Evolutionary conservation across 1,140 invertebrate genomes (phyloP).

Genomic region (Saccostrea echinata): DNA sequence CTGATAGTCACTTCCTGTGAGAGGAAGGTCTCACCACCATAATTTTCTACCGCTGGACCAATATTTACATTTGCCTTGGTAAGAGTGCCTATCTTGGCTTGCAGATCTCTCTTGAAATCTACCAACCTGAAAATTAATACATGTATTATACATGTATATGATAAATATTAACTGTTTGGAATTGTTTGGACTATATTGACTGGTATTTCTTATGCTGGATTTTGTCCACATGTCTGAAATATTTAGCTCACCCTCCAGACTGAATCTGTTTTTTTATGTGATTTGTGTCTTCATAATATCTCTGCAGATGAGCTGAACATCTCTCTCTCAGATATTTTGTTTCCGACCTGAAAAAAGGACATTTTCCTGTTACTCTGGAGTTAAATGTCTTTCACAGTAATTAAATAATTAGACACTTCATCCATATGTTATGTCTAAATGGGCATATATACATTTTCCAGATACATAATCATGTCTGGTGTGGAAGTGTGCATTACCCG

Average conservation of each 20-base stretch:
- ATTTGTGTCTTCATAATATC: slow-evolving; percentile 95
- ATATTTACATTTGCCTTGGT: slow-evolving; percentile 92
- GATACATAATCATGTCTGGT: no score
- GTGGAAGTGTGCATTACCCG: slow-evolving; percentile 80
- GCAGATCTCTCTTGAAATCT: slow-evolving; percentile 94
- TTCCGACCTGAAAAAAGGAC: slow-evolving; percentile 84
- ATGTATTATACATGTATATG: neutral
- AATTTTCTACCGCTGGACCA: slow-evolving; percentile 93
- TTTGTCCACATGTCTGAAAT: neutral
- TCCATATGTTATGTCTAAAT: no score
- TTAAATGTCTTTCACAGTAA: no score
- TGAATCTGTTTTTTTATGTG: slow-evolving; percentile 95
- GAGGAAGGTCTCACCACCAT: slow-evolving; percentile 97
- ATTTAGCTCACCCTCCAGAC: slow-evolving; percentile 83
- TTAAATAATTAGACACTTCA: no score
- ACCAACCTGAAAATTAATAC: slow-evolving; percentile 86
- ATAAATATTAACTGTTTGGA: neutral
- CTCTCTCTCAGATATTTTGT: slow-evolving; percentile 88
- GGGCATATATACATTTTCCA: no score
- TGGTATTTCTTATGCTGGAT: neutral
- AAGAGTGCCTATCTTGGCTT: slow-evolving; percentile 93
- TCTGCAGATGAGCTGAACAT: slow-evolving; percentile 87
- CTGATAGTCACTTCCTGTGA: slow-evolving; percentile 97
- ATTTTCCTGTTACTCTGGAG: no score
- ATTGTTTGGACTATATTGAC: neutral